phyloP scores from a whole-genome alignment of 2,888 invertebrate genomes.

The Cloeon dipterum region DNA sequence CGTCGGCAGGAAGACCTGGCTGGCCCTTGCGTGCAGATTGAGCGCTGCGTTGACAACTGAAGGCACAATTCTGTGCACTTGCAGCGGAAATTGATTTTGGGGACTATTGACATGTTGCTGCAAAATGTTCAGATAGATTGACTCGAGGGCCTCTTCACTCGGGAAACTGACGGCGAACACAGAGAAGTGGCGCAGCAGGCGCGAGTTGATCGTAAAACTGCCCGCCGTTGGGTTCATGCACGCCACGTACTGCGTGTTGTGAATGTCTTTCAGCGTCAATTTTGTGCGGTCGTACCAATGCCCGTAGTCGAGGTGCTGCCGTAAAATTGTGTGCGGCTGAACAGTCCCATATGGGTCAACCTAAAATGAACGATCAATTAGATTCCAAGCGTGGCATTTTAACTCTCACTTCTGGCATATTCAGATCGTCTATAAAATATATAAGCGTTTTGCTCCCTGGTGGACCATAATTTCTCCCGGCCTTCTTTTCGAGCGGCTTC shows the following conservation, averaged over 20 bases:
- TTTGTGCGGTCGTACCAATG: slow-evolving; percentile 91
- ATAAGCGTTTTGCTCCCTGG: slow-evolving; percentile 80
- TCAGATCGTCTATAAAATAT: slow-evolving; percentile 89
- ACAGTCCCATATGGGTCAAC: slow-evolving; percentile 83
- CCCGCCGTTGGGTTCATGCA: slow-evolving; percentile 96
- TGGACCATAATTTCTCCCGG: slow-evolving; percentile 80
- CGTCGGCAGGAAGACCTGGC: slow-evolving; percentile 64
- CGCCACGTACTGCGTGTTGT: slow-evolving; percentile 80
- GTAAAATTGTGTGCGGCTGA: slow-evolving; percentile 79
- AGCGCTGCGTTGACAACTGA: slow-evolving; percentile 48
- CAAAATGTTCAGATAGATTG: slow-evolving; percentile 67
- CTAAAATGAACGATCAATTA: slow-evolving; percentile 13
- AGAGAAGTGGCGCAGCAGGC: slow-evolving; percentile 71
- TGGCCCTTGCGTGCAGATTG: slow-evolving; percentile 48
- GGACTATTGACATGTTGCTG: slow-evolving; percentile 46
- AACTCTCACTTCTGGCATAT: slow-evolving; percentile 95
- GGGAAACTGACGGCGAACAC: slow-evolving; percentile 80
- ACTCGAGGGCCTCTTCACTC: slow-evolving; percentile 50
- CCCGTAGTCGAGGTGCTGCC: slow-evolving; percentile 80
- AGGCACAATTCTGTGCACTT: slow-evolving; percentile 32
- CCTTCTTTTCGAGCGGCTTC: slow-evolving; percentile 84
- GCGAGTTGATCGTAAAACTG: slow-evolving; percentile 77
- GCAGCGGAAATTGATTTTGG: slow-evolving; percentile 35
- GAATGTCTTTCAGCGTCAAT: slow-evolving; percentile 67
- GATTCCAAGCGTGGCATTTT: too few species aligned